Conservation (phyloP, 2,888 invertebrate genomes). For the Alsophila aescularia region DNA sequence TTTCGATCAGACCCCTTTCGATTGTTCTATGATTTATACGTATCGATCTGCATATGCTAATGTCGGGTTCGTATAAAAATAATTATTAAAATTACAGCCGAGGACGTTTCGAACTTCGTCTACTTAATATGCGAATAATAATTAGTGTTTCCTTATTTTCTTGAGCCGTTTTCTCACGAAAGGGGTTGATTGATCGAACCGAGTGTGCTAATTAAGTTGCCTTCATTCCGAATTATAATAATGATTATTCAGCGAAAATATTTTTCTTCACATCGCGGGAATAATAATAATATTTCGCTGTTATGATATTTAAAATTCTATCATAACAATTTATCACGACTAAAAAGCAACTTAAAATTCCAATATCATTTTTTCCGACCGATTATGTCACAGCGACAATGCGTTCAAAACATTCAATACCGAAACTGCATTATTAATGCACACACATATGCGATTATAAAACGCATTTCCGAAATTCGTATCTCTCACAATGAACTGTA, state of each 20-base stretch:
- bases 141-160: constrained; percentile 76
- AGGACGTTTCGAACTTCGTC: constrained; percentile 46
- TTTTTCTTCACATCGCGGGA: background rate
- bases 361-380: constrained; percentile 39
- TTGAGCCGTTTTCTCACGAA: constrained; percentile 74
- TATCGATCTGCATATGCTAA: constrained; percentile 78
- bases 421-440: constrained; percentile 58
- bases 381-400: constrained; percentile 45
- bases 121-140: constrained; percentile 82
- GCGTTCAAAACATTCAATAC: constrained; percentile 47
- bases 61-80: constrained; percentile 56
- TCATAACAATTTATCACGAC: constrained; percentile 30
- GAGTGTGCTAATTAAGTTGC: constrained; percentile 41
- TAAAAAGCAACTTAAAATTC: constrained; percentile 28
- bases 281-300: background rate
- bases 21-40: constrained; percentile 83
- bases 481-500: constrained; percentile 61
- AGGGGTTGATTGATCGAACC: constrained; percentile 70
- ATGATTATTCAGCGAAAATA: constrained; percentile 27
- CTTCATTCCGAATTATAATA: constrained; percentile 24
- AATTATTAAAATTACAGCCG: constrained; percentile 66
- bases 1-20: constrained; percentile 59
- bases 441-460: constrained; percentile 63
- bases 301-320: constrained; percentile 10
- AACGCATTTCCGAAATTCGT: constrained; percentile 72